Evolutionary conservation across 2,888 invertebrate genomes (phyloP).

Genomic region (Ormia ochracea): DNA sequence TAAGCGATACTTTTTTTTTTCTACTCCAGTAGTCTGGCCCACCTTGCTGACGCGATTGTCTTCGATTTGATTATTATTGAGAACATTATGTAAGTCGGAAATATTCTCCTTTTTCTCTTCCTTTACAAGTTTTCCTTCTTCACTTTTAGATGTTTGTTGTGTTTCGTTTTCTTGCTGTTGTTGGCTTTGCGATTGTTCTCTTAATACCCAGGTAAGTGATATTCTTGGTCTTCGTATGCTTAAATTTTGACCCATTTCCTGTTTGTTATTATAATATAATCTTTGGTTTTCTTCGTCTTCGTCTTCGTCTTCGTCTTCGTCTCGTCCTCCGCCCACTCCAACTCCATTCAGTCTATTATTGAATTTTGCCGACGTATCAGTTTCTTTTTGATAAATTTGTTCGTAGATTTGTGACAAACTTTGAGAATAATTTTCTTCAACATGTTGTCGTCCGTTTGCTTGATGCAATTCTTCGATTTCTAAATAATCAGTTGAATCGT

Average conservation of each 20-base stretch:
- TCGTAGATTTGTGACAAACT: constrained; percentile 59
- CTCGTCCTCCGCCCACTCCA: neutral
- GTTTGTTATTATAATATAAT: constrained; percentile 61
- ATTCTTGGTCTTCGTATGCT: constrained; percentile 81
- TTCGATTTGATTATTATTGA: constrained; percentile 75
- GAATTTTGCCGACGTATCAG: neutral
- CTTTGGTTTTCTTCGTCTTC: constrained; percentile 66
- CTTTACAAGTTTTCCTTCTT: constrained; percentile 16
- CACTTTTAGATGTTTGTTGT: constrained; percentile 58
- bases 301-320: constrained; percentile 28
- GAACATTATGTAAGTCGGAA: constrained; percentile 63
- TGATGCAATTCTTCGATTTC: constrained; percentile 71
- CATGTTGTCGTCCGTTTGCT: constrained; percentile 13
- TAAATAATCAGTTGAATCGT: constrained; percentile 71
- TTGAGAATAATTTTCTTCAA: constrained; percentile 18
- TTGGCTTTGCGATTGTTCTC: constrained; percentile 79
- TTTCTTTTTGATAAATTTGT: constrained; percentile 12
- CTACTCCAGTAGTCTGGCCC: constrained; percentile 39
- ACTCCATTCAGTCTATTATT: constrained; percentile 54
- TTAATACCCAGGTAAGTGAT: constrained; percentile 86
- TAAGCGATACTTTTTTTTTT: constrained; percentile 70
- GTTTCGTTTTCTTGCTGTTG: constrained; percentile 62
- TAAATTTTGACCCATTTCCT: constrained; percentile 79
- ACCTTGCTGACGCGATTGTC: constrained; percentile 31
- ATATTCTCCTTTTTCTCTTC: constrained; percentile 30